phyloP scores from a whole-genome alignment of 2,797 vertebrate species.

The Allobates femoralis region DNA sequence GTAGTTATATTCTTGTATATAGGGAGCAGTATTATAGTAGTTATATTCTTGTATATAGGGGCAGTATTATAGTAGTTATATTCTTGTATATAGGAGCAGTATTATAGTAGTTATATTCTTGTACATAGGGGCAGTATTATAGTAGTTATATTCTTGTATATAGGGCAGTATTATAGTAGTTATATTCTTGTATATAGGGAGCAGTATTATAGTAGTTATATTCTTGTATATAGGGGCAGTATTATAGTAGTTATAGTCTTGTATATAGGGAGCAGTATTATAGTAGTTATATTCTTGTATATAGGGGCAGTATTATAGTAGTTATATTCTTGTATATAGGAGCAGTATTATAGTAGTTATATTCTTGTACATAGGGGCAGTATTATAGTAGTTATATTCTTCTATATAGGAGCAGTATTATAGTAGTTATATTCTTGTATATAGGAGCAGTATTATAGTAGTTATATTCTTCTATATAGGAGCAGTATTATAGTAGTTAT shows the following conservation, averaged over 20 bases:
- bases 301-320: constrained; percentile 6
- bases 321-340: constrained; percentile 8
- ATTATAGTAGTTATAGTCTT: constrained; percentile 19
- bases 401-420: background rate
- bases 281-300: background rate
- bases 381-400: background rate
- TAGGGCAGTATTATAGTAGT: constrained; percentile 15
- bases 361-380: background rate
- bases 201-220: constrained; percentile 23
- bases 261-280: constrained; percentile 10
- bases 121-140: background rate
- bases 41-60: background rate
- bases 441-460: constrained; percentile 6
- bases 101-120: background rate
- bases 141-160: constrained; percentile 20
- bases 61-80: constrained; percentile 18
- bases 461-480: background rate
- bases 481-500: background rate
- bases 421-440: constrained; percentile 3
- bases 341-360: background rate
- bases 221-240: background rate
- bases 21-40: constrained; percentile 6
- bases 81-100: constrained; percentile 7
- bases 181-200: background rate
- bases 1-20: too few species aligned